Base-by-base conservation (phyloP, 2,113 vertebrate genomes). In the Cyprinus carpio region DNA sequence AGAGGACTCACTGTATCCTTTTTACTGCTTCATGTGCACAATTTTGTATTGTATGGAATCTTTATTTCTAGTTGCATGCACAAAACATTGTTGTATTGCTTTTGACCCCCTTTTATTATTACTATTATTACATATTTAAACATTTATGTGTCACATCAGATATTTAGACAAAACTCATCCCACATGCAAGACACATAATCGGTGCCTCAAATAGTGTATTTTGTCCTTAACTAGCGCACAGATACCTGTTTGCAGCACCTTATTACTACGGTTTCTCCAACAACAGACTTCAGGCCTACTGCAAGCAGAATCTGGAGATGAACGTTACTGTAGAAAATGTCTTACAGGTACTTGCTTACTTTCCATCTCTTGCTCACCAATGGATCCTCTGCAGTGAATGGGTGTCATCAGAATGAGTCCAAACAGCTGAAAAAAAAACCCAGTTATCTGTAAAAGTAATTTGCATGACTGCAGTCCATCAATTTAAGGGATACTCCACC, bases 251-350 rank as follows among this genome's bases (percentile, higher is more conserved):
- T 79, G 95, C 98, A 49, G 98, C 98, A 1, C 98, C 98, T 13
- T 99, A 99, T 93, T 99, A 99, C 89, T 99, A 99, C 0, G 98
- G 98, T 46, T 99, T 99, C 92, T 99, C 97, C 87, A 99, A 99
- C 90, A 99, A 99, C 93, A 94, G 98, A 72, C 94, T 99, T 64
- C 98, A 99, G 84, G 98, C 98, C 0, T 99, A 99, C 90, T 99
- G 98, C 82, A 98, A 99, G 91, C 98, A 99, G 93, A 99, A 99
- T 84, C 94, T 99, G 85, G 98, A 99, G 92, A 99, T 99, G 98
- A 99, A 99, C 0, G 98, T 99, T 85, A 99, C 98, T 0, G 98
- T 99, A 91, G 97, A 99, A 92, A 99, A 99, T 0, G 98, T 99
- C 43, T 93, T 99, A 15, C 98, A 99, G 97, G 51, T 54, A 54